phyloP scores from a whole-genome alignment of 2,113 vertebrate genomes.

The Leuciscus idus region DNA sequence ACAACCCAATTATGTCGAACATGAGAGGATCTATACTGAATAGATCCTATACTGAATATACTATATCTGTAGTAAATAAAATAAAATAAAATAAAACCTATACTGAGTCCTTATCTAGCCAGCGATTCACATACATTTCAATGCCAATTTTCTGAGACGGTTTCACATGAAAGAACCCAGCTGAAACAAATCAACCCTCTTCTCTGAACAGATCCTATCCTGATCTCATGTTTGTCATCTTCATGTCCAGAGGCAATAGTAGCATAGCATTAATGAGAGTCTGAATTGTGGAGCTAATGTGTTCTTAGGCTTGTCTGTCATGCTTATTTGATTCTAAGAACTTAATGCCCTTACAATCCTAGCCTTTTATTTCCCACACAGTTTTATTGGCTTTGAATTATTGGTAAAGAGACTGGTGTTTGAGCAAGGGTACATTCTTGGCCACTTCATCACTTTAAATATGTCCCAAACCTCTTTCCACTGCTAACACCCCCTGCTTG shows the following conservation, averaged over 20 bases:
- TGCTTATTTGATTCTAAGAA: slow-evolving; percentile 31
- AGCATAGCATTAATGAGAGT: background rate
- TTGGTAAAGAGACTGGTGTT: slow-evolving; percentile 55
- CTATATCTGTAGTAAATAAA: background rate
- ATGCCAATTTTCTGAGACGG: slow-evolving; percentile 42
- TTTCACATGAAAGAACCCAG: slow-evolving; percentile 29
- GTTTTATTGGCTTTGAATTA: slow-evolving; percentile 26
- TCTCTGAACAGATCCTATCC: background rate
- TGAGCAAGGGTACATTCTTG: slow-evolving; percentile 70
- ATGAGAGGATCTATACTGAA: background rate
- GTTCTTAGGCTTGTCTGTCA: slow-evolving; percentile 10
- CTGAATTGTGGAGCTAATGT: slow-evolving; percentile 27
- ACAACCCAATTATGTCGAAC: background rate
- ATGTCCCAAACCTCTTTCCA: slow-evolving; percentile 1
- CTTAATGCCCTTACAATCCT: slow-evolving; percentile 21
- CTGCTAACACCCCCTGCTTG: background rate
- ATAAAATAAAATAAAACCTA: background rate
- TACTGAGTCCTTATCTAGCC: slow-evolving; percentile 1
- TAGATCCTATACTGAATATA: background rate
- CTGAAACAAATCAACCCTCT: slow-evolving; percentile 13
- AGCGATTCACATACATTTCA: slow-evolving; percentile 42
- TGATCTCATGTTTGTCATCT: slow-evolving; percentile 14
- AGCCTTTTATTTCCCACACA: slow-evolving; percentile 41
- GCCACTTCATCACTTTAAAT: slow-evolving; percentile 54
- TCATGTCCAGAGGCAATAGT: background rate